Evolutionary conservation across 1,140 invertebrate species (phyloP).

Genomic region (Dendroctonus ponderosae): DNA sequence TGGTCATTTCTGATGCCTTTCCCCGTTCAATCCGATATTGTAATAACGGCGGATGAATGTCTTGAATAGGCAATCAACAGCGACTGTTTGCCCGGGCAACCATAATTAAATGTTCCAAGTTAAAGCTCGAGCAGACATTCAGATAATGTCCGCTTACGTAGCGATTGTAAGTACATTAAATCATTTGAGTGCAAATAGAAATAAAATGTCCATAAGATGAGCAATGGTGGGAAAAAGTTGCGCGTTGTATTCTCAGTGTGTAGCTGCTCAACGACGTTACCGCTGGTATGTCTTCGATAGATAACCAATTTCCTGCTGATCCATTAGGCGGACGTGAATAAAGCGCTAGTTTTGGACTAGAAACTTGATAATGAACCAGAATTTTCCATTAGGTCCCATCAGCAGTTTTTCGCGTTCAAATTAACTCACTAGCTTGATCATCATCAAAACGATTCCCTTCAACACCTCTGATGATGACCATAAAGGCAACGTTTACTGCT

Average conservation of each 20-base stretch:
- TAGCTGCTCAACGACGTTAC: not conserved
- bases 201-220: slow-evolving; percentile 43
- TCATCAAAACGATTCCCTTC: no score
- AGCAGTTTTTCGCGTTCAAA: no score
- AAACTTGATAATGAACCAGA: no score
- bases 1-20: no score
- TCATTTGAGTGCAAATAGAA: slow-evolving; percentile 44
- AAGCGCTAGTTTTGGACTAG: no score
- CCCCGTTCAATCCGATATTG: not conserved
- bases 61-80: slow-evolving; percentile 33
- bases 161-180: slow-evolving; percentile 44
- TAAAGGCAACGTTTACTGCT: no score
- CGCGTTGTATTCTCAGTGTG: slow-evolving; percentile 46
- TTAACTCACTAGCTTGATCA: no score
- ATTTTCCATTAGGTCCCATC: no score
- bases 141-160: slow-evolving; percentile 44
- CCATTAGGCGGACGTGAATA: no score
- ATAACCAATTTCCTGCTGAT: slow-evolving; percentile 3
- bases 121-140: slow-evolving; percentile 39
- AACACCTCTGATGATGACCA: no score
- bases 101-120: slow-evolving; percentile 43
- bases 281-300: slow-evolving; percentile 9
- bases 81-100: slow-evolving; percentile 22
- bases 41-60: slow-evolving; percentile 13
- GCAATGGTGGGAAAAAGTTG: slow-evolving; percentile 47